Evolutionary conservation across 2,888 invertebrate genomes (phyloP), one percentile per base, ranked within the genome.

Genomic region (Phragmatobia fuliginosa): DNA sequence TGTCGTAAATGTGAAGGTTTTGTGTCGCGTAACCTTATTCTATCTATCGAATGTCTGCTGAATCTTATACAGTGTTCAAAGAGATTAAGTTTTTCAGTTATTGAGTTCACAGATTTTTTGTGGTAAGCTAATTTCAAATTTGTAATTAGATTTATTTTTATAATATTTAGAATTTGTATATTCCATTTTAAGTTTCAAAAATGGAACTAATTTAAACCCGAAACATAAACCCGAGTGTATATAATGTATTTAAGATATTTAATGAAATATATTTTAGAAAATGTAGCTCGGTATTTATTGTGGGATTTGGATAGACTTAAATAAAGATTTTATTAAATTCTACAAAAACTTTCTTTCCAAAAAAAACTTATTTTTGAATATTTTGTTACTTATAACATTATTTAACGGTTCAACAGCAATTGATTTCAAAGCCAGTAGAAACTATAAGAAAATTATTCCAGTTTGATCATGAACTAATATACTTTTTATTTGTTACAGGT

Each of bases 1-100:
- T 45, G 52, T 52, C 56, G 52, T 45, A 36, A 64, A 64, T 64
- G 64, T 32, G 52, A 64, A 64, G 16, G 52, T 52, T 64, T 63
- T 6, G 6, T 25, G 28, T 16, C 21, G 10, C 7, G 2, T 56
- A 56, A 56, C 56, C 56, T 56, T 28, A 28, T 11, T 56, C 4
- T 56, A 25, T 14, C 14, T 52, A 52, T 52, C 21, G 7, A 49
- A 49, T 49, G 21, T 49, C 10, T 1, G 10, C n/a, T n/a, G 8
- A 49, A n/a, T n/a, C 25, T 52, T 52, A n/a, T 28, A 25, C 14
- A 25, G n/a, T n/a, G 45, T n/a, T n/a, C 45, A 25, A 25, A 52
- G 52, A 52, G 25, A 25, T 25, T n/a, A 45, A 21, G 10, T 56
- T 56, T 28, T 16, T 49, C 2, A 45, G 1, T 45, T 21, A 21